These are phyloP conservation scores for Malurus elegans DNA, from an alignment of 2,113 vertebrate species.

Conservation along the genomic window DNA sequence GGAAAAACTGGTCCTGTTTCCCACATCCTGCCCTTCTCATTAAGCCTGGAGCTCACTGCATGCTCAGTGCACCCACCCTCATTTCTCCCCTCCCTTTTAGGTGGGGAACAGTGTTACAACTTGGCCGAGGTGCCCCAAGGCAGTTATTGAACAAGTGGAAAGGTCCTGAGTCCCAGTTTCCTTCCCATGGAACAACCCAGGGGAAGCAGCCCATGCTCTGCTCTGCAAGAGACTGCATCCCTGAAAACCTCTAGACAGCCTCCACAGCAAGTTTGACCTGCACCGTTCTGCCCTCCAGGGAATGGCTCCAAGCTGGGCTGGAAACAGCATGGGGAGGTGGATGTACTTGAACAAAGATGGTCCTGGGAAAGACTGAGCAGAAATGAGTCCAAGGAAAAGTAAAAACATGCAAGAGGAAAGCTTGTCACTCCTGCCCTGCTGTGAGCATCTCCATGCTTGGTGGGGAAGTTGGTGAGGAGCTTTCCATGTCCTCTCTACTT, in stretches of 20 bases:
- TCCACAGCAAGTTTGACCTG: background rate
- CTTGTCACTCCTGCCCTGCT: background rate
- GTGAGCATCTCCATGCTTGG: background rate
- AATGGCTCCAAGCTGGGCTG: background rate
- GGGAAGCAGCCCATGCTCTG: background rate
- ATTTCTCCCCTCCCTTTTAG: background rate
- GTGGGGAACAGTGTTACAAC: accelerated
- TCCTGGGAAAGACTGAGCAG: background rate
- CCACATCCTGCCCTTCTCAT: background rate
- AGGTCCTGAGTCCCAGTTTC: background rate
- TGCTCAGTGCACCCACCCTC: background rate
- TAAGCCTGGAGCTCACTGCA: background rate
- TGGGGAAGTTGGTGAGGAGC: background rate
- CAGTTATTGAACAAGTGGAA: background rate
- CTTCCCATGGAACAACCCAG: background rate
- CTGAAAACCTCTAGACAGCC: background rate
- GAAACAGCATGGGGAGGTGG: background rate
- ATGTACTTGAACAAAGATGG: background rate
- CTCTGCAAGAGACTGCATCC: background rate
- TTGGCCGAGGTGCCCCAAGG: background rate
- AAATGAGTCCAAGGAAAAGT: background rate
- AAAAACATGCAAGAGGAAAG: background rate
- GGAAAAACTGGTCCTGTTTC: background rate
- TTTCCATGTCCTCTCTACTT: background rate
- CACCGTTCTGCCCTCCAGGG: background rate